These are phyloP conservation scores for Gymnorhina tibicen DNA, from an alignment of 2,113 vertebrate genomes.

Conservation along the genomic window DNA sequence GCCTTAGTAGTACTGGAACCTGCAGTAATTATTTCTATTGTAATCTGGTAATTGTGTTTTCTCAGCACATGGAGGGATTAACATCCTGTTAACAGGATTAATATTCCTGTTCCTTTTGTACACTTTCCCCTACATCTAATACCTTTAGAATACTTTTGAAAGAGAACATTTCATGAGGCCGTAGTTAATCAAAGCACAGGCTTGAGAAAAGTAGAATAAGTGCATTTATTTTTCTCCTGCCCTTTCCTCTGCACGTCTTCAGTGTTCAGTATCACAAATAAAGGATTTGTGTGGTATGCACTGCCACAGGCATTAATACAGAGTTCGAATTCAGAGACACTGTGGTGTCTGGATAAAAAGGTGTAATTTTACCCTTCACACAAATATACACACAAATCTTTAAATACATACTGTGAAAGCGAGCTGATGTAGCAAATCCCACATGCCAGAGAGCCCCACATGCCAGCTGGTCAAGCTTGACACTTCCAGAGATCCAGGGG, in stretches of 20 bases:
- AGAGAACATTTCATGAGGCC: neutral
- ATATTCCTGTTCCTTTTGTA: slow-evolving; percentile 5
- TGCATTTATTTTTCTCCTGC: neutral
- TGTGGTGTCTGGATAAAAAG: neutral
- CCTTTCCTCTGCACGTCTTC: neutral
- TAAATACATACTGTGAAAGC: neutral
- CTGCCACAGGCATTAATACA: neutral
- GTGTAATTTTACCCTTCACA: neutral
- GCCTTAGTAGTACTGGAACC: neutral
- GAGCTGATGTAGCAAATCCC: neutral
- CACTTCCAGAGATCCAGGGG: neutral
- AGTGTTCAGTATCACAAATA: neutral
- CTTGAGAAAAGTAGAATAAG: neutral
- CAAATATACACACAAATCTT: neutral
- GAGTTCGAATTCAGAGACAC: neutral
- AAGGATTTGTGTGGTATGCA: neutral
- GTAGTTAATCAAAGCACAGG: neutral
- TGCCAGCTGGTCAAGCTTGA: neutral
- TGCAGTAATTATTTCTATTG: neutral
- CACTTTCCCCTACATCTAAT: neutral
- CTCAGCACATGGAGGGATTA: neutral
- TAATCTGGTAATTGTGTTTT: neutral
- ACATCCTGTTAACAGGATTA: slow-evolving; percentile 19
- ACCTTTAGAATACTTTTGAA: neutral
- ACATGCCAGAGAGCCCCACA: accelerated